Base-by-base conservation (phyloP, 2,888 invertebrate genomes). In the Biston betularia region DNA sequence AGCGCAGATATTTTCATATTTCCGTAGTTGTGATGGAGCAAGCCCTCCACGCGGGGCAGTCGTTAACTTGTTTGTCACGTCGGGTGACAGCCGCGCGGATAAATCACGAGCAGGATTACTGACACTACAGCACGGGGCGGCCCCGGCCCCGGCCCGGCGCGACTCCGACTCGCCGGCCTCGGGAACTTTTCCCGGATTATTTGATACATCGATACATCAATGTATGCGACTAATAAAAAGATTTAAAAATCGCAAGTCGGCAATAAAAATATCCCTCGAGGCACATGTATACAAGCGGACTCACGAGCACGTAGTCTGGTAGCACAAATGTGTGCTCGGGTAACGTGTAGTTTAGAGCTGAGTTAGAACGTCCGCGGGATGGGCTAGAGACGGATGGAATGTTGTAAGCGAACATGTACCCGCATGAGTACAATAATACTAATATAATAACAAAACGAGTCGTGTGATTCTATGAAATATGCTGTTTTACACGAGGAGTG, bases 51-150 rank as follows among this genome's bases (percentile, higher is more conserved):
- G 38, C 6, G 59, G 57, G 62, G 44, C 63, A 65, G 70, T 54
- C 64, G 70, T 66, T 64, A 66, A 69, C 55, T 65, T 65, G 70
- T 70, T 70, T 60, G 68, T 63, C 66, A 66, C 50, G 52, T 48
- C 46, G 52, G 57, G 55, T 55, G 56, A 61, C 70, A 70, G 68
- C 59, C 63, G 55, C 63, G 57, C 58, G 46, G 65, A 73, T 73
- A 73, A 73, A 73, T 73, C 73, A 54, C 55, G 14, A 11, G 42
- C 15, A 60, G 68, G 69, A 72, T 72, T 70, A 70, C 69, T 56
- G 65, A 63, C 66, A 65, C 70, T 68, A 67, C 63, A 50, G 34
- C 55, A 54, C 60, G n/a, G 35, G 55, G 49, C n/a, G n/a, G n/a
- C n/a, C n/a, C n/a, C n/a, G 63, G 63, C 42, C n/a, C n/a, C n/a